Conservation (phyloP, 2,888 invertebrate species). For the Asteroscopus sphinx region DNA sequence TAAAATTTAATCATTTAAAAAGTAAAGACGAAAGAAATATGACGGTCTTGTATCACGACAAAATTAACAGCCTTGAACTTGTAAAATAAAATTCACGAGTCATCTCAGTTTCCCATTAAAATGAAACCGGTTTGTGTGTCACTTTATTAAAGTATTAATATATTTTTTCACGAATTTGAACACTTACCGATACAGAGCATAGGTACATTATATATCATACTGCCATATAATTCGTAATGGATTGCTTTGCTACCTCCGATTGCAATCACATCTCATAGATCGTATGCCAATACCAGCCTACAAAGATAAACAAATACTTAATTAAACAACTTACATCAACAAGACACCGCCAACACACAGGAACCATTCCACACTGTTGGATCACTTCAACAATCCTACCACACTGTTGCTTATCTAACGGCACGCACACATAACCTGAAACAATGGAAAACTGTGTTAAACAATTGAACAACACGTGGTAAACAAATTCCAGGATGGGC, state of each 20-base stretch:
- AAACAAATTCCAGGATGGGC: slow-evolving; percentile 26
- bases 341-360: slow-evolving; percentile 82
- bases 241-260: slow-evolving; percentile 3
- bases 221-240: no score
- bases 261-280: slow-evolving; percentile 18
- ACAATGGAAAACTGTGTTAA: slow-evolving; percentile 72
- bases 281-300: slow-evolving; percentile 4
- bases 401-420: slow-evolving; percentile 82
- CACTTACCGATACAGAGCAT: no score
- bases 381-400: slow-evolving; percentile 75
- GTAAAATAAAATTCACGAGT: slow-evolving; percentile 30
- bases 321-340: slow-evolving; percentile 79
- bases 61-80: slow-evolving; percentile 32
- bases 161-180: no score
- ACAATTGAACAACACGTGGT: slow-evolving; percentile 45
- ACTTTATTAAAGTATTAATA: slow-evolving; percentile 7
- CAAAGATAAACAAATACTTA: background rate
- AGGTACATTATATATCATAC: no score
- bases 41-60: slow-evolving; percentile 31
- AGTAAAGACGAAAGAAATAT: no score
- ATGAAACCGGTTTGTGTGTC: slow-evolving; percentile 33
- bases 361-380: slow-evolving; percentile 87
- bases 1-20: no score
- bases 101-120: slow-evolving; percentile 26
- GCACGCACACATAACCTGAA: slow-evolving; percentile 85